Evolutionary conservation across 64 coral and sea anemone genomes (phyloP).

Genomic region (Stylophora pistillata): DNA sequence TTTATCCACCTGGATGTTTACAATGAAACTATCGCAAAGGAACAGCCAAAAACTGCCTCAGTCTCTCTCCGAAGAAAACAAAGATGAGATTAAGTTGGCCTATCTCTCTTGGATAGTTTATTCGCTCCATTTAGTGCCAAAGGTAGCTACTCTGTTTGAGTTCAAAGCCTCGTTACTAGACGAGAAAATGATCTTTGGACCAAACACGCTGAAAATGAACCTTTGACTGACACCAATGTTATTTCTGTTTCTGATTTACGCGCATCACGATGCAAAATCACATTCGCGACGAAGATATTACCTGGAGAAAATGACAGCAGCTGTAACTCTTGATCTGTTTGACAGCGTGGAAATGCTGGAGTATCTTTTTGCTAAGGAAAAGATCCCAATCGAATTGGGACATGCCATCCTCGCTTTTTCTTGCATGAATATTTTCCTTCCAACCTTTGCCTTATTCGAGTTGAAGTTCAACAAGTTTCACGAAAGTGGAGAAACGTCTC

Average conservation of each 20-base stretch:
- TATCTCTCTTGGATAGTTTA: conserved; percentile 92
- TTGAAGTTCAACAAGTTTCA: conserved; percentile 92
- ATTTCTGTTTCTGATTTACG: conserved; percentile 85
- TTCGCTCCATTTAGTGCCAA: conserved; percentile 80
- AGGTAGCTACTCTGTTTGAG: conserved; percentile 80
- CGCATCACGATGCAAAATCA: conserved; percentile 84
- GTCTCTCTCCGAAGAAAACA: background rate
- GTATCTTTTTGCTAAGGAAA: conserved; percentile 76
- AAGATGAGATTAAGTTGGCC: conserved; percentile 78
- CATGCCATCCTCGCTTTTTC: conserved; percentile 76
- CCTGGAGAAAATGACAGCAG: conserved; percentile 77
- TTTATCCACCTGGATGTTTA: conserved; percentile 57
- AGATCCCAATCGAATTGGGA: background rate
- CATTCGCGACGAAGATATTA: conserved; percentile 73
- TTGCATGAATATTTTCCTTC: conserved; percentile 91
- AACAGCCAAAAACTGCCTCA: conserved; percentile 13
- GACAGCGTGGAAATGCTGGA: conserved; percentile 97
- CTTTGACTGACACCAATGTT: conserved; percentile 86
- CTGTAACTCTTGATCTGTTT: conserved; percentile 92
- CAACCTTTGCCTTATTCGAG: conserved; percentile 85
- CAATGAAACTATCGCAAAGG: conserved; percentile 72
- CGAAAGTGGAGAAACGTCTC: conserved; percentile 77
- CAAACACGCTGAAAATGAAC: conserved; percentile 87
- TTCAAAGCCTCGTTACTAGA: conserved; percentile 47
- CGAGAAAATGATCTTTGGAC: conserved; percentile 64